Evolutionary conservation across 2,888 invertebrate species (phyloP).

Genomic region (Petrolisthes cinctipes): DNA sequence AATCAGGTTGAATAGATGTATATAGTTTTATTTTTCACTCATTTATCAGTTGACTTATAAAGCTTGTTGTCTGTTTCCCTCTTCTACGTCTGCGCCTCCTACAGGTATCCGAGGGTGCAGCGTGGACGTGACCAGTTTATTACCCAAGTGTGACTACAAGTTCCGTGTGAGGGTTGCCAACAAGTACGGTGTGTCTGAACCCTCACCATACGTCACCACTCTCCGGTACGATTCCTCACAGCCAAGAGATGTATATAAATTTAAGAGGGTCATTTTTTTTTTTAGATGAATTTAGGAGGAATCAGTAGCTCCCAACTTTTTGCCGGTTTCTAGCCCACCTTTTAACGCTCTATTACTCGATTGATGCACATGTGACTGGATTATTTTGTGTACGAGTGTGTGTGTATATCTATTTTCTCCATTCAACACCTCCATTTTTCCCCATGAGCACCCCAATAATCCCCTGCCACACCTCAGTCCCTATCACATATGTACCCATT

Average conservation of each 20-base stretch:
- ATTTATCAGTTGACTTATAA: no score
- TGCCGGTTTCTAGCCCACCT: background rate
- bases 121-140: slow-evolving; percentile 89
- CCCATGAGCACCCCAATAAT: no score
- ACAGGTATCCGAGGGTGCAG: slow-evolving; percentile 83
- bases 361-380: no score
- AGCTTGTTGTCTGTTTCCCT: no score
- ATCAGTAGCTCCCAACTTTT: background rate
- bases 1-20: no score
- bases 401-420: no score
- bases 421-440: no score
- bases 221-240: slow-evolving; percentile 72
- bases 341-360: no score
- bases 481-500: no score
- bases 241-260: background rate
- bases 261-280: background rate
- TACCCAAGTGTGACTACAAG: slow-evolving; percentile 94
- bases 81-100: slow-evolving; percentile 32
- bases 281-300: background rate
- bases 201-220: slow-evolving; percentile 90
- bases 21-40: no score
- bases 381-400: no score
- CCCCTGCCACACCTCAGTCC: no score
- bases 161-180: slow-evolving; percentile 97
- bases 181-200: slow-evolving; percentile 95